A percentile compares a stretch with the other conserved stretches of the same genome.
phyloP scores from a whole-genome alignment of 2,113 vertebrate genomes.

The Sorex fumeus region DNA sequence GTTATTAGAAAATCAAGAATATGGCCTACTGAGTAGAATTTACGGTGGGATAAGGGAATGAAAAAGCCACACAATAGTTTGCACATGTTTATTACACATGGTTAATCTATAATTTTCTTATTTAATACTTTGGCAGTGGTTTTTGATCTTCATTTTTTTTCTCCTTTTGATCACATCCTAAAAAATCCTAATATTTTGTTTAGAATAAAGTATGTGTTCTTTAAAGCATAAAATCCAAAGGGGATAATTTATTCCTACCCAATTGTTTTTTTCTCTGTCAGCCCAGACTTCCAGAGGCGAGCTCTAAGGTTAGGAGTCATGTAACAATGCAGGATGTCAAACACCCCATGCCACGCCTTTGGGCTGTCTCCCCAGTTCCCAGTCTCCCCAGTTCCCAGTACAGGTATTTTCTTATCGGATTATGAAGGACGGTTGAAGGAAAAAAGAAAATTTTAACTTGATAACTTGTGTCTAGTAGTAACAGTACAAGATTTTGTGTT shows the following conservation, averaged over 20 bases:
- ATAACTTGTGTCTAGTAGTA: slow-evolving; percentile 59
- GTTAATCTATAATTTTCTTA: slow-evolving; percentile 84
- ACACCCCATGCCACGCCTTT: too few species aligned
- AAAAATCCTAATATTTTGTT: slow-evolving; percentile 77
- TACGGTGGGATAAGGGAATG: slow-evolving; percentile 91
- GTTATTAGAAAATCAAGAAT: slow-evolving; percentile 95
- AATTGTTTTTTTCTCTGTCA: too few species aligned
- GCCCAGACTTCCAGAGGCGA: too few species aligned
- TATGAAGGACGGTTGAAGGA: slow-evolving; percentile 39
- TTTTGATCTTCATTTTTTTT: slow-evolving; percentile 81
- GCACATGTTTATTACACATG: slow-evolving; percentile 88
- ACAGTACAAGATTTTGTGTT: slow-evolving; percentile 76
- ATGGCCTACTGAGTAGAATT: slow-evolving; percentile 89
- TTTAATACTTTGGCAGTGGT: slow-evolving; percentile 80
- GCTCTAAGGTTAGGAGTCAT: too few species aligned
- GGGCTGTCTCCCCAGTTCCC: too few species aligned
- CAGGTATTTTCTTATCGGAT: slow-evolving; percentile 72
- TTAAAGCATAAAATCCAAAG: slow-evolving; percentile 75
- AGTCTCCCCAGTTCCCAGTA: too few species aligned
- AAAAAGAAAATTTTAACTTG: slow-evolving; percentile 71
- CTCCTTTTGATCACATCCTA: slow-evolving; percentile 71
- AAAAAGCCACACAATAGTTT: slow-evolving; percentile 90
- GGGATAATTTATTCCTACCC: too few species aligned
- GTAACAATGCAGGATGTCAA: too few species aligned
- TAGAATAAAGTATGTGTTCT: slow-evolving; percentile 65